Conservation (phyloP, 2,797 vertebrate genomes). For the Fundulus diaphanus region DNA sequence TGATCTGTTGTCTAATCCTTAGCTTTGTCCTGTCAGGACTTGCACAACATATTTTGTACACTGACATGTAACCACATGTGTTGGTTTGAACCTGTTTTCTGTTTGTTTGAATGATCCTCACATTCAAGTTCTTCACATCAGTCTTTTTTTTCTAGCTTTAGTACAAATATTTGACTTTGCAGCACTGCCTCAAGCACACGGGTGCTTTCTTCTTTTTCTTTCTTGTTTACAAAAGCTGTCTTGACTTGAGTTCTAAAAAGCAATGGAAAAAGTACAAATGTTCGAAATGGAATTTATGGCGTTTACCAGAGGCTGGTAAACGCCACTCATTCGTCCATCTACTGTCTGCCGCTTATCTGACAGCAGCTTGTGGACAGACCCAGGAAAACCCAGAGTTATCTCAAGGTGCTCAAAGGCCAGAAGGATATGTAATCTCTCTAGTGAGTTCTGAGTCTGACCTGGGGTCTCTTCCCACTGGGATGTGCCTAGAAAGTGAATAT, state of each 20-base stretch:
- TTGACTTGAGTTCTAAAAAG: not conserved
- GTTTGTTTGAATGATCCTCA: not conserved
- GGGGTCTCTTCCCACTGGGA: too few relatives aligned
- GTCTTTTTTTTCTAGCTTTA: not conserved
- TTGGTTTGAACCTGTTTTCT: not conserved
- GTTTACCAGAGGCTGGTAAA: not conserved
- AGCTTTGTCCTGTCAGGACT: slow-evolving; percentile 26
- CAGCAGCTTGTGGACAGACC: too few relatives aligned
- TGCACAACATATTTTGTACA: slow-evolving; percentile 9
- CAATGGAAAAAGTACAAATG: not conserved
- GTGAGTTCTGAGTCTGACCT: not conserved
- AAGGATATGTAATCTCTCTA: not conserved
- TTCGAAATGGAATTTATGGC: too few relatives aligned
- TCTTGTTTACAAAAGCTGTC: not conserved
- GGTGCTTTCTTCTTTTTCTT: not conserved
- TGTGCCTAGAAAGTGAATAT: too few relatives aligned
- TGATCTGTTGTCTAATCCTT: slow-evolving; percentile 2
- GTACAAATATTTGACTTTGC: not conserved
- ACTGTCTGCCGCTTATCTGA: not conserved
- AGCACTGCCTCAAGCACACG: not conserved
- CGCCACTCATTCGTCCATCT: not conserved
- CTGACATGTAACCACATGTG: slow-evolving; percentile 30
- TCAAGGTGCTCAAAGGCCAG: not conserved
- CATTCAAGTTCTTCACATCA: not conserved
- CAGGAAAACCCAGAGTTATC: not conserved